These are phyloP conservation scores for Diorhabda elongata DNA, from an alignment of 1,140 invertebrate species.

Conservation along the genomic window DNA sequence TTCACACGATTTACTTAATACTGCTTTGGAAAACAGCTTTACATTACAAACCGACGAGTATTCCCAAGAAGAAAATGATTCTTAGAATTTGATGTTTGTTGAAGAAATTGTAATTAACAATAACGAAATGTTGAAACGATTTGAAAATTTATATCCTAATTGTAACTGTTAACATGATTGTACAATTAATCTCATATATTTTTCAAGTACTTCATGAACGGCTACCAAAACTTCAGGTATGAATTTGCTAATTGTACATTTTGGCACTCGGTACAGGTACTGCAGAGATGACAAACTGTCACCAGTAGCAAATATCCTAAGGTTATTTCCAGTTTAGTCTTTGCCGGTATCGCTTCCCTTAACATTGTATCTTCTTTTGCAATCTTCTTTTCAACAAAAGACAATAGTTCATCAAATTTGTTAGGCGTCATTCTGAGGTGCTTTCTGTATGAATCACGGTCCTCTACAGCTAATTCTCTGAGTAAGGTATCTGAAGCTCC, in stretches of 20 bases:
- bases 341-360: slow-evolving; percentile 9
- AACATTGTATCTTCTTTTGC: slow-evolving; percentile 6
- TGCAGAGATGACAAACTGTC: slow-evolving; percentile 2
- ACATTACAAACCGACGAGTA: too few relatives aligned
- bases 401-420: slow-evolving; percentile 1
- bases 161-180: too few relatives aligned
- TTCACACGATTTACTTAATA: too few relatives aligned
- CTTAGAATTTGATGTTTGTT: too few relatives aligned
- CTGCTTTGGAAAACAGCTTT: too few relatives aligned
- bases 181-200: not conserved
- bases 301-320: slow-evolving; percentile 14
- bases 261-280: too few relatives aligned
- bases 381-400: slow-evolving; percentile 8
- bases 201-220: not conserved
- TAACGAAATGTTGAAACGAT: too few relatives aligned
- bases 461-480: slow-evolving; percentile 4
- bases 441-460: slow-evolving; percentile 13
- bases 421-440: slow-evolving; percentile 2
- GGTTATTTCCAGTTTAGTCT: too few relatives aligned
- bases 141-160: too few relatives aligned
- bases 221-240: slow-evolving; percentile 17
- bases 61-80: too few relatives aligned
- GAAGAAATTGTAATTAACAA: too few relatives aligned
- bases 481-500: not conserved
- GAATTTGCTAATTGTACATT: slow-evolving; percentile 16